Percentiles rank a stretch among this genome's conserved stretches.
Conservation (phyloP, 2,797 vertebrate genomes). For the Myotis daubentonii region DNA sequence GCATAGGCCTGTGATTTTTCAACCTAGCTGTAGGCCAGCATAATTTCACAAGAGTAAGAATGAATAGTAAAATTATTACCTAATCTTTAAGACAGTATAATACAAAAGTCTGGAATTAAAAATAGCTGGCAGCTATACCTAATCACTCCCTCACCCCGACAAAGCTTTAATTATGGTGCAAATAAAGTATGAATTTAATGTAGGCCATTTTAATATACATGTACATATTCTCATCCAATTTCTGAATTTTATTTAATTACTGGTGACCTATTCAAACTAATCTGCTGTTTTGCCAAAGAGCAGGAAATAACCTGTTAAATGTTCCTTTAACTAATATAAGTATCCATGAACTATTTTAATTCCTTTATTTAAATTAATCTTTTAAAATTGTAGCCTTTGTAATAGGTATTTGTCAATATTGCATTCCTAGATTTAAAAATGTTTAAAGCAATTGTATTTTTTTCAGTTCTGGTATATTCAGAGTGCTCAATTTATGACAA, state of each 20-base stretch:
- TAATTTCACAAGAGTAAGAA: constrained; percentile 71
- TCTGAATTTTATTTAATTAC: constrained; percentile 66
- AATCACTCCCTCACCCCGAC: neutral
- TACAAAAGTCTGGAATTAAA: constrained; percentile 44
- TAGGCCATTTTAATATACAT: neutral
- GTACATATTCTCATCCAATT: constrained; percentile 45
- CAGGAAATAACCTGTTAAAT: neutral
- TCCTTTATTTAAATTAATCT: constrained; percentile 13
- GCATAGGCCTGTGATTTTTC: constrained; percentile 73
- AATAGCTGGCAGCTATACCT: neutral
- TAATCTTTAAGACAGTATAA: constrained; percentile 64
- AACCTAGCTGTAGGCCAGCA: constrained; percentile 73
- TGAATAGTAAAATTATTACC: constrained; percentile 69
- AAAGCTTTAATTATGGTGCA: constrained; percentile 66
- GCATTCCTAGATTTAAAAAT: constrained; percentile 54
- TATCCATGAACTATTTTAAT: constrained; percentile 56
- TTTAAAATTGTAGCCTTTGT: constrained; percentile 8
- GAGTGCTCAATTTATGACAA: neutral
- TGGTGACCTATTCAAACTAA: neutral
- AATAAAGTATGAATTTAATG: constrained; percentile 68
- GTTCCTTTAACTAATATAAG: neutral
- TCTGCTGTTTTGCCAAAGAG: neutral
- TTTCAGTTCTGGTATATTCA: neutral
- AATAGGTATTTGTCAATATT: constrained; percentile 48
- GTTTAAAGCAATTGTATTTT: constrained; percentile 65